Evolutionary conservation across 2,888 invertebrate species (phyloP), one percentile per base, ranked within the genome.

Genomic region (Mechanitis messenoides): DNA sequence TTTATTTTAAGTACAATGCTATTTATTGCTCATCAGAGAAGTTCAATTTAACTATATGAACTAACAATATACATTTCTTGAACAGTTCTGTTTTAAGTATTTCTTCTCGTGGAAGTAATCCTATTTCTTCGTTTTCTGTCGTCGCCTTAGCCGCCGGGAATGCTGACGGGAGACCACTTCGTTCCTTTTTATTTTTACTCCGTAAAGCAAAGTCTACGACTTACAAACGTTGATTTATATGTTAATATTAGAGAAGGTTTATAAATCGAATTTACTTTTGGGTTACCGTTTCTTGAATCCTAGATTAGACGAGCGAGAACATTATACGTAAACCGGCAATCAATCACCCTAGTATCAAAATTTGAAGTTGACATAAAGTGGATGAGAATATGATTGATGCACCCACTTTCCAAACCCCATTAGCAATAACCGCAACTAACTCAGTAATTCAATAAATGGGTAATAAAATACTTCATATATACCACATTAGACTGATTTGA

Each of bases 331-430:
- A 75, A 74, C 75, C 73, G 72, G 77, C 74, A 79, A 86, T 89
- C 87, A 80, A 89, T 89, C 88, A 88, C 76, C 70, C 67, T 73
- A 75, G 76, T 83, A 88, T 87, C 87, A 86, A 87, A 88, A 85
- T 86, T 87, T 83, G 83, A 85, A 84, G 85, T 84, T 84, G 87
- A 88, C 87, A 84, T 76, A 83, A 84, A 87, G 85, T 88, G 84
- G 85, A 88, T 84, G 85, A 84, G 85, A 83, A 81, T 81, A 85
- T 88, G 89, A 89, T 89, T 87, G 85, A 89, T 89, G 85, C 73
- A 75, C 71, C 77, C 79, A 80, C 77, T 81, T 77, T 78, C 76
- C 70, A 68, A 76, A 80, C 75, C 74, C 76, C 74, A 77, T 72
- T 70, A 71, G 71, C 71, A 68, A 68, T 71, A 70, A 72, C 78